Evolutionary conservation across 1,140 invertebrate genomes (phyloP).

Genomic region (Globodera rostochiensis): DNA sequence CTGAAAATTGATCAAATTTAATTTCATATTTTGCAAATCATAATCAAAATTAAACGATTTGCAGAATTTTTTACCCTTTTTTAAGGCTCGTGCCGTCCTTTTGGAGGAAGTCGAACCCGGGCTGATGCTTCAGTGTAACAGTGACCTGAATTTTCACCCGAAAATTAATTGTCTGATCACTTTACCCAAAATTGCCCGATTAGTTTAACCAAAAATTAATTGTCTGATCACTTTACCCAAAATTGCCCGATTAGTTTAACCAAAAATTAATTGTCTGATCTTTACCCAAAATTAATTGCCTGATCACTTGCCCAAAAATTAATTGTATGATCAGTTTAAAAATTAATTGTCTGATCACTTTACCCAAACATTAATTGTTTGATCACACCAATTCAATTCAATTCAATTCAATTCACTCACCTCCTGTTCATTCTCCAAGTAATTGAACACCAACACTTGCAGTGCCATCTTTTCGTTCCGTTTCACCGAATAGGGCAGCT

Average conservation of each 20-base stretch:
- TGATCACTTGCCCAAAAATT: not conserved
- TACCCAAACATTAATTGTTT: not conserved
- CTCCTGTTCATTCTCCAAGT: constrained; percentile 77
- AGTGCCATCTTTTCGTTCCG: constrained; percentile 86
- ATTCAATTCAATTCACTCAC: constrained; percentile 58
- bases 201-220: not conserved
- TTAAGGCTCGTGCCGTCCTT: constrained; percentile 66
- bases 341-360: not conserved
- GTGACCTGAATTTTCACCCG: constrained; percentile 70
- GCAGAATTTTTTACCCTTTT: constrained; percentile 40
- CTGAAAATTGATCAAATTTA: constrained; percentile 29
- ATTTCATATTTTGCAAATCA: too few relatives aligned
- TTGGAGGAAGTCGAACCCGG: constrained; percentile 73
- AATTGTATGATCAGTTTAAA: not conserved
- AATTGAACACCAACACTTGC: constrained; percentile 89
- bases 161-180: too few relatives aligned
- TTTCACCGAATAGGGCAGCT: constrained; percentile 85
- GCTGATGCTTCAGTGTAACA: constrained; percentile 79
- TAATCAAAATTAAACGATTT: too few relatives aligned
- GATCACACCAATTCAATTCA: not conserved
- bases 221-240: not conserved
- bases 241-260: not conserved
- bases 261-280: not conserved
- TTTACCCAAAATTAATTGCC: not conserved
- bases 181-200: too few relatives aligned